phyloP scores from a whole-genome alignment of 2,113 vertebrate genomes.

The Coryphaenoides rupestris region DNA sequence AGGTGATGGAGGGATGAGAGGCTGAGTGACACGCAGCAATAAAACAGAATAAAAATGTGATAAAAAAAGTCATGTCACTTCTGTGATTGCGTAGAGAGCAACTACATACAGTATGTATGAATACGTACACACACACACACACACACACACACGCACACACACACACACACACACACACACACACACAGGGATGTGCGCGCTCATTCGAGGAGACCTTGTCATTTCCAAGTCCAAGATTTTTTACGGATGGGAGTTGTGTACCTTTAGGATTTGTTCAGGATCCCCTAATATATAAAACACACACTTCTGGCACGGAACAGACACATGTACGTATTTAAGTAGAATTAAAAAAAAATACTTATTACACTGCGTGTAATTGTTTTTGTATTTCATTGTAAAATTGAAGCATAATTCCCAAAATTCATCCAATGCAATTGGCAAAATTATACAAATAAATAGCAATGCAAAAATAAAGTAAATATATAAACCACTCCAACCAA shows the following conservation, averaged over 20 bases:
- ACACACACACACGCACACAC: too few relatives aligned
- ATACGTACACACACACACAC: too few relatives aligned
- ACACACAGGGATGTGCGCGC: conserved; percentile 34
- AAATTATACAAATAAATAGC: too few relatives aligned
- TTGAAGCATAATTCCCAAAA: too few relatives aligned
- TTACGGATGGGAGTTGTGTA: too few relatives aligned
- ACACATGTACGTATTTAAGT: neutral
- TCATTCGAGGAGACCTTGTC: conserved; percentile 16
- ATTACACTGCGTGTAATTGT: too few relatives aligned
- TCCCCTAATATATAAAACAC: neutral
- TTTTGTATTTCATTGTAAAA: too few relatives aligned
- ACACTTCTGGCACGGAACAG: conserved; percentile 5
- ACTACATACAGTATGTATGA: neutral
- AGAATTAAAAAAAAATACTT: neutral
- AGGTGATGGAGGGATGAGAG: conserved; percentile 34
- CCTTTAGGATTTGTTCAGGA: too few relatives aligned
- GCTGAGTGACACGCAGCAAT: conserved; percentile 34
- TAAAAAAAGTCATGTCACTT: too few relatives aligned
- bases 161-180: conserved; percentile 35
- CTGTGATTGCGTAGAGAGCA: too few relatives aligned
- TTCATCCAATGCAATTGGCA: too few relatives aligned
- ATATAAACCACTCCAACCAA: neutral
- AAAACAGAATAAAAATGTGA: too few relatives aligned
- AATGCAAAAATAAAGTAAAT: neutral
- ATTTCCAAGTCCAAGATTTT: neutral